Conservation (phyloP, 2,888 invertebrate genomes). For the Eupithecia centaureata region DNA sequence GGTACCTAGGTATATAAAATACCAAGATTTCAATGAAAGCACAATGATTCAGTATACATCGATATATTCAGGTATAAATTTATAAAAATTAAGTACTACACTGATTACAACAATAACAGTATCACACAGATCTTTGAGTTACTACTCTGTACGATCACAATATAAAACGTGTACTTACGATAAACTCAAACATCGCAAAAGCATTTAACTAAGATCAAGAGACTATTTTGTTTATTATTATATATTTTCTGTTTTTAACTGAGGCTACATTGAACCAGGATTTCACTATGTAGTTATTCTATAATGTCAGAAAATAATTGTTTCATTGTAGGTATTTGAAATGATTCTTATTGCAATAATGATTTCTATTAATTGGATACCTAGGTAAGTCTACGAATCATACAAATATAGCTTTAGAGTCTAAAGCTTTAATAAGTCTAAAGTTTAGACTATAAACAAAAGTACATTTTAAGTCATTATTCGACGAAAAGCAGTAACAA, state of each 20-base stretch:
- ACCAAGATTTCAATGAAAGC: not conserved
- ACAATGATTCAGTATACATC: slow-evolving; percentile 23
- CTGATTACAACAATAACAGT: slow-evolving; percentile 24
- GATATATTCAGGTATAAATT: slow-evolving; percentile 35
- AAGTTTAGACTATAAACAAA: not conserved
- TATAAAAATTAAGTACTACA: slow-evolving; percentile 30
- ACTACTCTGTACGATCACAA: slow-evolving; percentile 8
- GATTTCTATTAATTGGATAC: no score
- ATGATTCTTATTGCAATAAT: no score
- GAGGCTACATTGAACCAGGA: no score
- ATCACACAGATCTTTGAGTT: slow-evolving; percentile 33
- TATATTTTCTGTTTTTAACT: no score
- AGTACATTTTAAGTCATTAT: not conserved
- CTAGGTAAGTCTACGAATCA: no score
- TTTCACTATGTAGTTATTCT: no score
- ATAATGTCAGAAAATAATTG: no score
- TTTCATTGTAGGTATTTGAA: no score
- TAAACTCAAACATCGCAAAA: slow-evolving; percentile 6
- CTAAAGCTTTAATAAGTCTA: no score
- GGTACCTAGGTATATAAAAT: not conserved
- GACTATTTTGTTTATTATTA: not conserved
- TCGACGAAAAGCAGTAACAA: not conserved
- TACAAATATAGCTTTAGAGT: not conserved
- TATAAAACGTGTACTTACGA: not conserved
- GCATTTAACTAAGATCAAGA: slow-evolving; percentile 1